phyloP scores from a whole-genome alignment of 2,888 invertebrate species.

The Epirrhoe alternata region DNA sequence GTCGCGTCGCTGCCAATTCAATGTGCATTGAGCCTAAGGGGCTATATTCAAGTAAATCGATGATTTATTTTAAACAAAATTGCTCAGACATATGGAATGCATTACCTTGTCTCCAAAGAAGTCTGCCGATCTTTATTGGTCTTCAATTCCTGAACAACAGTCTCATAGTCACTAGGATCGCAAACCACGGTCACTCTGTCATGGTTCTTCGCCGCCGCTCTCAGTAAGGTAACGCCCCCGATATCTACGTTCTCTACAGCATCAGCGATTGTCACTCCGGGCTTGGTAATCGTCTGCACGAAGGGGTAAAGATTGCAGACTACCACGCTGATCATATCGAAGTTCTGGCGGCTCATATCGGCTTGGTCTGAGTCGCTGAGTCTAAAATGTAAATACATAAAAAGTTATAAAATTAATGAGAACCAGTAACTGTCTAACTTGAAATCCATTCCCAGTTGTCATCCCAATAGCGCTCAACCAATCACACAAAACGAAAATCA shows the following conservation, averaged over 20 bases:
- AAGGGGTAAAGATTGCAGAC: constrained; percentile 99
- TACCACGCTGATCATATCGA: constrained; percentile 93
- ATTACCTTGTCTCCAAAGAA: constrained; percentile 87
- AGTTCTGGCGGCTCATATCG: constrained; percentile 92
- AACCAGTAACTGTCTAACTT: no score
- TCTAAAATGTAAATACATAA: constrained; percentile 68
- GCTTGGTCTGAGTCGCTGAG: constrained; percentile 90
- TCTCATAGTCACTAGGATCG: constrained; percentile 94
- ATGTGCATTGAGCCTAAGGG: no score
- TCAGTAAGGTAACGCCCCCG: constrained; percentile 96
- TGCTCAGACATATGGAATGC: no score
- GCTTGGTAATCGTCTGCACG: constrained; percentile 92
- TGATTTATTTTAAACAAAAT: no score
- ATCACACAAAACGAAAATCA: no score
- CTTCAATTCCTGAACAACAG: constrained; percentile 90
- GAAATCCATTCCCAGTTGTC: no score
- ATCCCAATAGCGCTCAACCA: no score
- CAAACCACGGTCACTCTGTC: constrained; percentile 96
- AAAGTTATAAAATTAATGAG: no score
- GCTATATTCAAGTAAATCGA: no score
- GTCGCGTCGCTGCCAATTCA: no score
- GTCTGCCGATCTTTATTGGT: constrained; percentile 88
- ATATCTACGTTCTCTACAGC: constrained; percentile 99
- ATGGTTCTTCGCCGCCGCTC: constrained; percentile 99
- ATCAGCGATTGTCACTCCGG: constrained; percentile 92